Percentiles rank a stretch among this genome's conserved stretches.
phyloP scores from a whole-genome alignment of 2,797 vertebrate genomes.

The Pantherophis vulpinus region DNA sequence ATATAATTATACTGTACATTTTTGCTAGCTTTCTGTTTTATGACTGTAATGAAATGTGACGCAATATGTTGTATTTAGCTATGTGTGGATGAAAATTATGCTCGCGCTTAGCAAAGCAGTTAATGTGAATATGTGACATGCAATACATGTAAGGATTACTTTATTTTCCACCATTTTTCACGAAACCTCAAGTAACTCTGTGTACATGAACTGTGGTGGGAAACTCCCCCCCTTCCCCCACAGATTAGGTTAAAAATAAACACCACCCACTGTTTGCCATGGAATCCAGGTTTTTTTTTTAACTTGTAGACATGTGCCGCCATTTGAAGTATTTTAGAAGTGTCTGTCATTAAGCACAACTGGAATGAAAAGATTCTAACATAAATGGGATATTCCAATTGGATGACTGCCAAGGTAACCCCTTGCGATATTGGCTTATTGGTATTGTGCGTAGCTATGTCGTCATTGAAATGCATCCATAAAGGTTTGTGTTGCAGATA shows the following conservation, averaged over 20 bases:
- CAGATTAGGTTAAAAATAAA: conserved; percentile 15
- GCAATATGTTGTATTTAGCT: conserved; percentile 75
- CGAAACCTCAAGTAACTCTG: neutral
- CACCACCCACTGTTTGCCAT: conserved; percentile 7
- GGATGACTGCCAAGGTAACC: neutral
- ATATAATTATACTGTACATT: conserved; percentile 69
- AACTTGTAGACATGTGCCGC: neutral
- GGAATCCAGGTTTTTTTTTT: conserved; percentile 3
- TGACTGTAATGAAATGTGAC: conserved; percentile 75
- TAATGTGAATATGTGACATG: conserved; percentile 76
- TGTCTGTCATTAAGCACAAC: neutral
- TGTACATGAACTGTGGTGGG: neutral
- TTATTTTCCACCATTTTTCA: neutral
- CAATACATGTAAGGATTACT: conserved; percentile 68
- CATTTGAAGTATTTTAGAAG: neutral
- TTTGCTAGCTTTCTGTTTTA: conserved; percentile 72
- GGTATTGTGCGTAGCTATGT: neutral
- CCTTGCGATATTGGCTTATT: no score
- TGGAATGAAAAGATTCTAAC: neutral
- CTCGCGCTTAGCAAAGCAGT: conserved; percentile 83
- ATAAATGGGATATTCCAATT: neutral
- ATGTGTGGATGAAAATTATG: conserved; percentile 78
- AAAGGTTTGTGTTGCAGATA: neutral
- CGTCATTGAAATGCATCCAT: neutral
- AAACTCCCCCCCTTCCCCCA: neutral